Percentiles rank a stretch among this genome's conserved stretches.
These are phyloP conservation scores for Blastobasis adustella DNA, from an alignment of 2,888 invertebrate genomes.

Conservation along the genomic window DNA sequence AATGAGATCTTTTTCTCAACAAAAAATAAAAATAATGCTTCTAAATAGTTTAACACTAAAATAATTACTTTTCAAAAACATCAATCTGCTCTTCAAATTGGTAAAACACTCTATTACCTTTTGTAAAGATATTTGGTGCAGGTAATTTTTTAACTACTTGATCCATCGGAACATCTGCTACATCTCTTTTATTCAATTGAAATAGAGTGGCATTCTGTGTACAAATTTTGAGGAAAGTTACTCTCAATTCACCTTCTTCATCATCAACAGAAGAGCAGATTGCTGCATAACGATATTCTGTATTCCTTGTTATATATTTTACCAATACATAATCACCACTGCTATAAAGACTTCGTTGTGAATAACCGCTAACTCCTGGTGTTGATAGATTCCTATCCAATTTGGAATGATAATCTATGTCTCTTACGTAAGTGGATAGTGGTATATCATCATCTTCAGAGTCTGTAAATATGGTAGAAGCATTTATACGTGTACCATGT, in stretches of 20 bases:
- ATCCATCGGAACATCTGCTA: slow-evolving; percentile 12
- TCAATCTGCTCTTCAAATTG: not conserved
- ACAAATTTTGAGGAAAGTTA: slow-evolving; percentile 15
- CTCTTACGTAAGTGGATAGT: slow-evolving; percentile 2
- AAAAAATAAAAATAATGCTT: too few relatives aligned
- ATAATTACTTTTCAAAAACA: not conserved
- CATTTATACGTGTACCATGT: slow-evolving; percentile 2
- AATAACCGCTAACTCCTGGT: not conserved
- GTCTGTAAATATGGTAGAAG: slow-evolving; percentile 5
- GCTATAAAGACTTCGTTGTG: slow-evolving; percentile 2
- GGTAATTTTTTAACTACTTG: slow-evolving; percentile 14
- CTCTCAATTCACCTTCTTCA: slow-evolving; percentile 12
- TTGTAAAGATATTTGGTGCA: not conserved
- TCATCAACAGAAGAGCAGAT: slow-evolving; percentile 10
- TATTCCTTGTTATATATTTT: slow-evolving; percentile 6
- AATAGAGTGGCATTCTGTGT: slow-evolving; percentile 9
- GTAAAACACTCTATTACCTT: not conserved
- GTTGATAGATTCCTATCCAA: slow-evolving; percentile 3
- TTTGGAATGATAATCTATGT: slow-evolving; percentile 3
- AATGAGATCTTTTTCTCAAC: too few relatives aligned
- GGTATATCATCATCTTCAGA: slow-evolving; percentile 10
- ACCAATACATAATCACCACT: slow-evolving; percentile 8
- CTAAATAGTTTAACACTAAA: too few relatives aligned
- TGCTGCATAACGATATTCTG: slow-evolving; percentile 12
- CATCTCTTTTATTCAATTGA: slow-evolving; percentile 13